phyloP scores from a whole-genome alignment of 2,888 invertebrate genomes.

The Cenopis cana region DNA sequence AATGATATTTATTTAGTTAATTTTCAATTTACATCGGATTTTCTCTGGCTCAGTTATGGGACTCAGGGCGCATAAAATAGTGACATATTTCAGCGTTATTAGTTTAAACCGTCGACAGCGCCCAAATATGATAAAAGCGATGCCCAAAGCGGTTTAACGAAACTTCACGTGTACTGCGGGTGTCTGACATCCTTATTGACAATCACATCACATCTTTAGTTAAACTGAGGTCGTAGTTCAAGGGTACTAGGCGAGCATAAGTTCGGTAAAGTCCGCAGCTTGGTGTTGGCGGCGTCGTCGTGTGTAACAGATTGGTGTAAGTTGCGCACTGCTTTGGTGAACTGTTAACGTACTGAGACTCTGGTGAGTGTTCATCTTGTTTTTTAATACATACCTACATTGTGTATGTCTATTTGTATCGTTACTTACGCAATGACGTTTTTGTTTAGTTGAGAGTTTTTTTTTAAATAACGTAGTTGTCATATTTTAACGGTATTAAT shows the following conservation, averaged over 20 bases:
- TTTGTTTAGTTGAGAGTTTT: slow-evolving; percentile 32
- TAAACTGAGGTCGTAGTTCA: slow-evolving; percentile 68
- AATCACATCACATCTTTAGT: slow-evolving; percentile 11
- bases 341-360: slow-evolving; percentile 81
- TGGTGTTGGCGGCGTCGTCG: slow-evolving; percentile 79
- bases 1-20: too few species aligned
- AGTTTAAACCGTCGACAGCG: not conserved
- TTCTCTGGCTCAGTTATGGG: too few species aligned
- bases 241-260: slow-evolving; percentile 81
- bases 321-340: slow-evolving; percentile 84
- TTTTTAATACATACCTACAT: slow-evolving; percentile 63
- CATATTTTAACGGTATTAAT: slow-evolving; percentile 2
- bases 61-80: not conserved
- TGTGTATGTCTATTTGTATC: slow-evolving; percentile 63
- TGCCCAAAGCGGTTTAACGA: not conserved
- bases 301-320: slow-evolving; percentile 82
- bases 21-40: not conserved
- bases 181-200: too few species aligned
- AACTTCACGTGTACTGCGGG: not conserved
- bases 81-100: too few species aligned
- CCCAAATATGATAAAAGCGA: not conserved
- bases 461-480: not conserved
- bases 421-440: slow-evolving; percentile 46
- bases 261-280: slow-evolving; percentile 82
- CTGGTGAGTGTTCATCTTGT: slow-evolving; percentile 83